These are phyloP conservation scores for Philotrypesis tridentata DNA, from an alignment of 1,140 invertebrate species.

Conservation along the genomic window DNA sequence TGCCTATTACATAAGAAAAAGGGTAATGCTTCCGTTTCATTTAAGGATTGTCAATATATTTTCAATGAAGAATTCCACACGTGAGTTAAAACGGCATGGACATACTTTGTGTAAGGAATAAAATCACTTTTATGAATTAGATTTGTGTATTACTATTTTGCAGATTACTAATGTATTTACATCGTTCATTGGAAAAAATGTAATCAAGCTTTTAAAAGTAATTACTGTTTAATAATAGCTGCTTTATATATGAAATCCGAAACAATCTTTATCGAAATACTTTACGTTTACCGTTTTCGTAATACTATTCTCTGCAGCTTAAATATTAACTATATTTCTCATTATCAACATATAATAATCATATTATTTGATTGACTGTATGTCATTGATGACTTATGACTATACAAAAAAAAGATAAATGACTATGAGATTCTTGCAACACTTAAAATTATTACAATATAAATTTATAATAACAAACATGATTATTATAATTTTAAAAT, in stretches of 20 bases:
- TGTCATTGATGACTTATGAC: background rate
- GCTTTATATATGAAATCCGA: no score
- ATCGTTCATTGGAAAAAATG: background rate
- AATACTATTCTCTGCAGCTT: background rate
- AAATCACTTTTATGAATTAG: background rate
- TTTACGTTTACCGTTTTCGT: background rate
- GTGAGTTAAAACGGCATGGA: background rate
- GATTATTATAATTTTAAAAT: background rate
- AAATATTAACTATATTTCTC: background rate
- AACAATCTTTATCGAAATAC: no score
- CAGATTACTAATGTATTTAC: conserved; percentile 7
- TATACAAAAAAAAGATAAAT: background rate
- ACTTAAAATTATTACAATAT: background rate
- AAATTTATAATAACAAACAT: background rate
- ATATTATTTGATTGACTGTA: background rate
- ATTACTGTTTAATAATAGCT: background rate
- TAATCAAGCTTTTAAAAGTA: background rate
- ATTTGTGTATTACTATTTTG: background rate
- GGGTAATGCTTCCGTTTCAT: background rate
- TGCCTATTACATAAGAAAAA: background rate
- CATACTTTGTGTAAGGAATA: background rate
- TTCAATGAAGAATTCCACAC: background rate
- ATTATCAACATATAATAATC: background rate
- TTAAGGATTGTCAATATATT: conserved; percentile 1
- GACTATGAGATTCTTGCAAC: background rate